Base-by-base conservation (phyloP, 2,113 vertebrate genomes). In the Rhynchopsitta pachyrhyncha region DNA sequence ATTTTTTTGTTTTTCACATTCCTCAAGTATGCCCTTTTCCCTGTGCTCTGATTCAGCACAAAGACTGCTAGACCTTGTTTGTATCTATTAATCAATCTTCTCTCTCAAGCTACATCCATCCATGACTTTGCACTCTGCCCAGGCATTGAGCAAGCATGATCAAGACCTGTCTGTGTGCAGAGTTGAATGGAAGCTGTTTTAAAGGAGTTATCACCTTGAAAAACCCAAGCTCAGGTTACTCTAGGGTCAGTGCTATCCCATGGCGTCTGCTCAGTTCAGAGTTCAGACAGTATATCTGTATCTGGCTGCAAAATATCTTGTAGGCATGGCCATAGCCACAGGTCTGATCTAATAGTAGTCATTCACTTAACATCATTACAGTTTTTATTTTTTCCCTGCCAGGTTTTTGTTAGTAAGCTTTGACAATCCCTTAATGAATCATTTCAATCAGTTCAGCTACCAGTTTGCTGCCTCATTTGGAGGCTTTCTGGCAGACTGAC, bases 191-290 rank as follows among this genome's bases (percentile, higher is more conserved):
- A 71, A 91, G 70, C 57, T 87, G 57, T 17, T 66, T 89, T 69
- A 82, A 87, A 87, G 62, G 69, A 92, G 57, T 85, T 95, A 93
- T 37, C 84, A 85, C 84, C 39, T 69, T 87, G 73, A 87, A 92
- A 95, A 96, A 41, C 74, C 74, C 74, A 93, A 52, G 57, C 52
- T 64, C 66, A 39, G 57, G 62, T 95, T 95, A 80, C 70, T 66
- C 47, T 66, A 73, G 89, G 68, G 44, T 92, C 91, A 87, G 24
- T 68, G 66, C 52, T 85, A 31, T 39, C 73, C 74, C 60, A 3
- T n/a, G 62, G 52, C 5, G 1, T 60, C 81, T 79, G 83, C 89
- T 73, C 81, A 69, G 81, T 71, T 89, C 74, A 87, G 91, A 78
- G 81, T 92, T 96, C 86, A 84, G 47, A 31, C 17, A 47, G 27